These are phyloP conservation scores for Hypotaenidia okinawae DNA, from an alignment of 2,797 vertebrate species.

Conservation along the genomic window DNA sequence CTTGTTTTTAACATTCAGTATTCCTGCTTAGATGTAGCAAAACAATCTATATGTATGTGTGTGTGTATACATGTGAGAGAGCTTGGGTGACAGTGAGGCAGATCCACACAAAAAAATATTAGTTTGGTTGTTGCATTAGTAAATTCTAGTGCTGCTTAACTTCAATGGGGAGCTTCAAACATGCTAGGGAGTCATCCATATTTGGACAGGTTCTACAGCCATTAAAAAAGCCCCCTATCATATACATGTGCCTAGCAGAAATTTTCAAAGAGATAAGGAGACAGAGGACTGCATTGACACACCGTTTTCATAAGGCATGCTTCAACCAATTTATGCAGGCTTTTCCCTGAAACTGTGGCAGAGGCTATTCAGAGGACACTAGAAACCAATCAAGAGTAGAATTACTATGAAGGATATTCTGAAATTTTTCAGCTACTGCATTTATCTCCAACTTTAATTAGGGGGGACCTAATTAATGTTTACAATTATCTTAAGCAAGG, in stretches of 20 bases:
- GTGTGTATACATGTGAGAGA: neutral
- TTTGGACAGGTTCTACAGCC: neutral
- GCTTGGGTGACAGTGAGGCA: rapidly evolving
- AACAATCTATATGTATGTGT: neutral
- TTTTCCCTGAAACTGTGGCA: neutral
- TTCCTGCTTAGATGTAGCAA: neutral
- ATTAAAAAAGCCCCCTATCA: neutral
- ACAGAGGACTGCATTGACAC: neutral
- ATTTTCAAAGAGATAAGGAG: neutral
- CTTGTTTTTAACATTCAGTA: neutral
- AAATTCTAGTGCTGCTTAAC: neutral
- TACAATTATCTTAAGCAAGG: too few relatives aligned
- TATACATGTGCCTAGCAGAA: neutral
- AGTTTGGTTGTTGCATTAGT: neutral
- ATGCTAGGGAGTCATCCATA: neutral
- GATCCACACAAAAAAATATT: neutral
- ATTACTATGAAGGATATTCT: neutral
- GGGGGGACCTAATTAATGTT: too few relatives aligned
- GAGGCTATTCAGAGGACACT: neutral
- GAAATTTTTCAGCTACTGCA: neutral
- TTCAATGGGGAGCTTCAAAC: neutral
- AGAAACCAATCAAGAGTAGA: neutral
- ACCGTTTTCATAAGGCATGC: neutral
- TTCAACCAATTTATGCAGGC: neutral
- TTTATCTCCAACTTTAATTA: neutral